Evolutionary conservation across 2,797 vertebrate species (phyloP).

Genomic region (Pangasius krempfi): DNA sequence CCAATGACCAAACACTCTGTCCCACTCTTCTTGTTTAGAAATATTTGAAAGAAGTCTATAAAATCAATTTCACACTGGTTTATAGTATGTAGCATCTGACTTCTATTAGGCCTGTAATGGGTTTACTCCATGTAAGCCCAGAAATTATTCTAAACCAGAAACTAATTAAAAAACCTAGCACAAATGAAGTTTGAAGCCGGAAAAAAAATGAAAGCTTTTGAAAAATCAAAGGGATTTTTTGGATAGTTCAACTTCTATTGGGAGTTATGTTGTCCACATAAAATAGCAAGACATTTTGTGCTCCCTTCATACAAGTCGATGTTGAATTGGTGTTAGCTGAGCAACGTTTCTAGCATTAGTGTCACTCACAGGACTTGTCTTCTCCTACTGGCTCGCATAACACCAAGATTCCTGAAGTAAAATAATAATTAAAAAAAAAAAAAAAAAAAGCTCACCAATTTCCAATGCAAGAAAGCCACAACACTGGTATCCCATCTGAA

Average conservation of each 20-base stretch:
- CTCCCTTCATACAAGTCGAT: conserved; percentile 51
- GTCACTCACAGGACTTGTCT: conserved; percentile 54
- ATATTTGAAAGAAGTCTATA: conserved; percentile 16
- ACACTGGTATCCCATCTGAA: not conserved
- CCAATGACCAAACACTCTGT: not conserved
- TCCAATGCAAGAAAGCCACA: not conserved
- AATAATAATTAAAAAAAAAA: not conserved
- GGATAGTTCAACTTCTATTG: not conserved
- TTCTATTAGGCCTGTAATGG: conserved; percentile 23
- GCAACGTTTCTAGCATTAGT: conserved; percentile 57
- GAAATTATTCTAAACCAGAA: not conserved
- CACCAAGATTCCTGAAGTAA: conserved; percentile 41
- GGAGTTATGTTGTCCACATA: conserved; percentile 25
- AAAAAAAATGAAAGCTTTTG: not conserved
- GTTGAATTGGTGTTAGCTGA: conserved; percentile 59
- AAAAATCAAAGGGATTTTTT: not conserved
- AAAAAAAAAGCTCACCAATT: conserved; percentile 18
- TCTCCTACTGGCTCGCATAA: conserved; percentile 16
- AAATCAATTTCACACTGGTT: conserved; percentile 44
- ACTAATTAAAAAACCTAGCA: conserved; percentile 22
- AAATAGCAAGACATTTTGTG: conserved; percentile 45
- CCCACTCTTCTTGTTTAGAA: not conserved
- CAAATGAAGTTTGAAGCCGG: conserved; percentile 28
- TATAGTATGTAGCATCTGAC: conserved; percentile 23
- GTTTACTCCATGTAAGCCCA: not conserved